A percentile compares a stretch with the other conserved stretches of the same genome.
Conservation (phyloP, 2,888 invertebrate species). For the Hemistola chrysoprasaria region DNA sequence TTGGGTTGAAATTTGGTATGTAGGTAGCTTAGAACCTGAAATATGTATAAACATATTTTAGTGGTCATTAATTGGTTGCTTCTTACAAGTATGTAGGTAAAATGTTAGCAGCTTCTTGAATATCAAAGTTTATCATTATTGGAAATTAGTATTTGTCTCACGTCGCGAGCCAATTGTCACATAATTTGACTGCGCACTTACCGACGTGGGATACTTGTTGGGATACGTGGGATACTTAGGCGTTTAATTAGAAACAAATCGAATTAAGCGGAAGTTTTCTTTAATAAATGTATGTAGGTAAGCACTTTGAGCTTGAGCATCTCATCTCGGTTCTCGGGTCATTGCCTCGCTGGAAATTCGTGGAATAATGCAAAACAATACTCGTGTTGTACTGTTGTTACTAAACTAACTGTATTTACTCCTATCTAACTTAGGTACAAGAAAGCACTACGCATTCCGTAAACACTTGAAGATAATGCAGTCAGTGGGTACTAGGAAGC, state of each 20-base stretch:
- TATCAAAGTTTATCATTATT: conserved; percentile 34
- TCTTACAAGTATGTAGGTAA: conserved; percentile 43
- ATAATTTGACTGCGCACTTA: conserved; percentile 27
- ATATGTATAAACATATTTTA: no score
- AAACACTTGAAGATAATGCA: conserved; percentile 53
- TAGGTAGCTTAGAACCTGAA: no score
- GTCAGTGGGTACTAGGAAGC: conserved; percentile 63
- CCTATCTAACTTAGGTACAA: conserved; percentile 32
- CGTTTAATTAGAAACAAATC: conserved; percentile 38
- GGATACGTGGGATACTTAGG: conserved; percentile 24
- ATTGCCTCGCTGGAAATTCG: conserved; percentile 39
- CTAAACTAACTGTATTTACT: no score
- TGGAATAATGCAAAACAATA: conserved; percentile 40
- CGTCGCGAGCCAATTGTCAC: conserved; percentile 35
- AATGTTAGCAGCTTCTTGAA: conserved; percentile 37
- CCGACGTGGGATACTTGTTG: conserved; percentile 19
- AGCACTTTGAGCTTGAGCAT: conserved; percentile 32
- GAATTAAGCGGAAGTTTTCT: conserved; percentile 42
- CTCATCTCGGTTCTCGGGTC: conserved; percentile 35
- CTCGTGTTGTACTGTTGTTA: no score
- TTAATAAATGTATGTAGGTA: conserved; percentile 27
- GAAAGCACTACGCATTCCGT: conserved; percentile 40
- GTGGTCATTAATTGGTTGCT: no score
- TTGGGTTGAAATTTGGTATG: no score
- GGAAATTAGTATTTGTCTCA: conserved; percentile 22